Evolutionary conservation across 2,888 invertebrate genomes (phyloP), one percentile per base, ranked within the genome.

Genomic region (Polydrusus pterygomalis): DNA sequence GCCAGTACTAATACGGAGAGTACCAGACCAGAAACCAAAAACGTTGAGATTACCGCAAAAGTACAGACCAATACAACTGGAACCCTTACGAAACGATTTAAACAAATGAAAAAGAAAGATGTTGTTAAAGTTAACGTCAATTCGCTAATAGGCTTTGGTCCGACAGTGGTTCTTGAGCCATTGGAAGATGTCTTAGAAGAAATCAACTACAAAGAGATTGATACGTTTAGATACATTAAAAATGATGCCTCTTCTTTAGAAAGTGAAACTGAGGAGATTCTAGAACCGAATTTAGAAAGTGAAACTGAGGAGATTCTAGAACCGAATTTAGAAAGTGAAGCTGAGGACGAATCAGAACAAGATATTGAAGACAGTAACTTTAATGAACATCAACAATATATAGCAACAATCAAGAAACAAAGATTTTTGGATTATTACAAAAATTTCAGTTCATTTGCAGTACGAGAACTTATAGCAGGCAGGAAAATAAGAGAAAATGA

Each of bases 341-440:
- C 25, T 1, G 38, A 18, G 15, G 38, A 17, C 3, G 8, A 10
- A 18, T 2, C 34, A 25, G n/a, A 43, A 7, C 34, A 34, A 34
- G 8, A 34, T 7, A 7, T 34, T 8, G 34, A 34, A 9, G 10
- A 34, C 34, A n/a, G 8, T 13, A 17, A 43, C 40, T 5, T 8
- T 43, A 1, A 63, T 18, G 20, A 43, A 17, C 10, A 34, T 34
- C 5, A 34, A 34, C 43, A 40, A 40, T 11, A n/a, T 43, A 10
- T 34, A 34, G 34, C 34, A 7, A 34, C 43, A 1, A 13, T 13
- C 13, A 67, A 67, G 13, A 51, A 67, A 25, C 60, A 60, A 25
- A 51, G 38, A 43, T 69, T 34, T 30, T 47, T 69, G n/a, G 69
- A 69, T 25, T 69, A 60, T 60, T 69, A 69, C 30, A 60, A 58